Evolutionary conservation across 2,797 vertebrate genomes (phyloP).

Genomic region (Syndactyla subalaris): DNA sequence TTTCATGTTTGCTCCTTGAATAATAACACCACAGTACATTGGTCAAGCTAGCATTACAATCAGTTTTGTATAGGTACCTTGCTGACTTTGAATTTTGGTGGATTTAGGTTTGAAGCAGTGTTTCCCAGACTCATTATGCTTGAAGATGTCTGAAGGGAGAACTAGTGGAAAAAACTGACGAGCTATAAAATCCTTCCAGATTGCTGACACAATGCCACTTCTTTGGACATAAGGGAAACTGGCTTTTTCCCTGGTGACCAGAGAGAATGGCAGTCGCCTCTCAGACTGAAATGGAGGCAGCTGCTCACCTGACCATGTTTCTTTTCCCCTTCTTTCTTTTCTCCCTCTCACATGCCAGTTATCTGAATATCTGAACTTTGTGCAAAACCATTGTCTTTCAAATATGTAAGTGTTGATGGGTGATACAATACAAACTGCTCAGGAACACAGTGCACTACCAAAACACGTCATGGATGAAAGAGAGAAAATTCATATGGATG

Average conservation of each 20-base stretch:
- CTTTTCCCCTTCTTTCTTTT: neutral
- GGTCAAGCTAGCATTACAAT: neutral
- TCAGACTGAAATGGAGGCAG: neutral
- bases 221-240: neutral
- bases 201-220: neutral
- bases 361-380: neutral
- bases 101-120: neutral
- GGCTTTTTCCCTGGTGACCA: neutral
- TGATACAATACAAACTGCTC: neutral
- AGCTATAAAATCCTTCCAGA: neutral
- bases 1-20: neutral
- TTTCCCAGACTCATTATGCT: neutral
- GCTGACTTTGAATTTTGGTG: neutral
- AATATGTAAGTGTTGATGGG: neutral
- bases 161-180: neutral
- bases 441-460: neutral
- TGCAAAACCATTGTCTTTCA: neutral
- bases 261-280: neutral
- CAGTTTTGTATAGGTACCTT: neutral
- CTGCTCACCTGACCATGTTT: neutral
- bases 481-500: neutral
- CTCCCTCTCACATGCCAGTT: neutral
- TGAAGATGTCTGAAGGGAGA: neutral
- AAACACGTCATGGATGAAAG: neutral
- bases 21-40: neutral